These are phyloP conservation scores for Decapterus maruadsi DNA, from an alignment of 2,797 vertebrate genomes.

Conservation along the genomic window DNA sequence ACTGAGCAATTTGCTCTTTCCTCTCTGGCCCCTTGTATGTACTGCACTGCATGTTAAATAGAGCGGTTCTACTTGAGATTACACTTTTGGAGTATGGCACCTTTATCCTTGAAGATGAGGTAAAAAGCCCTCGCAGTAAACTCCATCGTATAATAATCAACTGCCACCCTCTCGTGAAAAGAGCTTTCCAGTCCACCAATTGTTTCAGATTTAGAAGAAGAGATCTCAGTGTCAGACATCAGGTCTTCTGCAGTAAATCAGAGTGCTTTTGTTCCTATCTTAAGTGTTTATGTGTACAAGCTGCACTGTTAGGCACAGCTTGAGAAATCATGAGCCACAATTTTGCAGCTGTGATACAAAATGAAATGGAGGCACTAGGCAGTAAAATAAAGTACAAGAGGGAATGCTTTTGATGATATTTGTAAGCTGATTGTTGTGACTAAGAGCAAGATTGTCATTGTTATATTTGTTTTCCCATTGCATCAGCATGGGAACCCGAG, in stretches of 20 bases:
- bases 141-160: neutral
- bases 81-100: neutral
- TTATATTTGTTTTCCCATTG: neutral
- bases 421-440: neutral
- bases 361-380: neutral
- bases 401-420: neutral
- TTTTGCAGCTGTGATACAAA: neutral
- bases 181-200: neutral
- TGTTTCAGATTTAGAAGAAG: constrained; percentile 10
- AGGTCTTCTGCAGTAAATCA: neutral
- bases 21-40: neutral
- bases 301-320: neutral
- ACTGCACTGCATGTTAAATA: neutral
- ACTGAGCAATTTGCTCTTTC: neutral
- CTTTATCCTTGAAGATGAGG: constrained; percentile 4
- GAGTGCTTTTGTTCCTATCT: neutral
- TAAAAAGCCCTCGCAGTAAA: neutral
- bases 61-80: constrained; percentile 1
- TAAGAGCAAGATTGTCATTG: too few species aligned
- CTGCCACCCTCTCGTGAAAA: neutral
- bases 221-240: neutral
- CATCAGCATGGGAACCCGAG: neutral
- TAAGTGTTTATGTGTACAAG: neutral
- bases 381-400: neutral
- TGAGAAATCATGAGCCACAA: neutral